phyloP scores from a whole-genome alignment of 2,113 vertebrate genomes.

The Arenaria interpres region DNA sequence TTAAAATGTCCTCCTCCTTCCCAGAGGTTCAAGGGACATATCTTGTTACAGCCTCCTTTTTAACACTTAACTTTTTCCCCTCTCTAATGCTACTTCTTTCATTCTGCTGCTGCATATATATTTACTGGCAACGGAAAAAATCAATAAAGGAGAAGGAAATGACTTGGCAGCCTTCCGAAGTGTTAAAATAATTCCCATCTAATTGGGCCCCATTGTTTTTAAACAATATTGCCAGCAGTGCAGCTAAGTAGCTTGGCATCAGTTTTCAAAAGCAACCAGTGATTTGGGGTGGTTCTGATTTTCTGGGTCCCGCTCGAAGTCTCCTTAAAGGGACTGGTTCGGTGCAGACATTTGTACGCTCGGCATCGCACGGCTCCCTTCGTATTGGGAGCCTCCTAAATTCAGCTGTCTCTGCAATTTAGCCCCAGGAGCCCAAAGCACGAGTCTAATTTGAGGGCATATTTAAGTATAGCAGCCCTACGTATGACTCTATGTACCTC shows the following conservation, averaged over 20 bases:
- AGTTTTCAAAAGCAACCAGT: neutral
- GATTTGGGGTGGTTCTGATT: neutral
- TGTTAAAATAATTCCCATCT: constrained; percentile 69
- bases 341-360: rapidly evolving
- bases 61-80: constrained; percentile 6
- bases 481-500: neutral
- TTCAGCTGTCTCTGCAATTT: neutral
- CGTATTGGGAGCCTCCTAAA: neutral
- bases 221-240: neutral
- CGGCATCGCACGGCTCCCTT: rapidly evolving
- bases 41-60: constrained; percentile 45
- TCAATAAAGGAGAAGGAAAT: constrained; percentile 55
- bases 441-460: neutral
- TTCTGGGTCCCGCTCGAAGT: neutral
- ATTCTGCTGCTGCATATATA: constrained; percentile 26
- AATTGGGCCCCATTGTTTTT: constrained; percentile 58
- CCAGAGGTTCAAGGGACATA: neutral
- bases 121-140: constrained; percentile 55
- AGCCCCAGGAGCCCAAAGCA: neutral
- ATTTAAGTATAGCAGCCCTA: neutral
- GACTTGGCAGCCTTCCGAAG: constrained; percentile 50
- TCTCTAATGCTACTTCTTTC: neutral
- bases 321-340: neutral
- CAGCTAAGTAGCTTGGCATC: constrained; percentile 23
- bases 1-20: constrained; percentile 48